These are phyloP conservation scores for Drosophila serrata DNA, from an alignment of 1,140 invertebrate species.

Conservation along the genomic window DNA sequence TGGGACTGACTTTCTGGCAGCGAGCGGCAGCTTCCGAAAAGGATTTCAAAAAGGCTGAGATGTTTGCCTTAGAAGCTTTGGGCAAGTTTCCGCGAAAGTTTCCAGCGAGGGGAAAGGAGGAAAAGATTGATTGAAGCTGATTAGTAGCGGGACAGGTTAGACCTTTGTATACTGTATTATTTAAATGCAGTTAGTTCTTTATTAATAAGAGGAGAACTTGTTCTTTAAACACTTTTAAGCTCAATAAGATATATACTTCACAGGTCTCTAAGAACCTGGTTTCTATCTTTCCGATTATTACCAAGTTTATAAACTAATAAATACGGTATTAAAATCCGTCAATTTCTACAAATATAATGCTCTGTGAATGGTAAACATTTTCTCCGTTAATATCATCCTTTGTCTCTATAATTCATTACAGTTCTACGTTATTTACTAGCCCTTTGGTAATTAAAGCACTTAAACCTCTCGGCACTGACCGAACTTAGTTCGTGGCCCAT, in stretches of 20 bases:
- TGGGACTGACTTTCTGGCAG: conserved; percentile 27
- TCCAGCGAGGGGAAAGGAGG: conserved; percentile 2
- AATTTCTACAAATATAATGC: not conserved
- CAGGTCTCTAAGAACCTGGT: too few species aligned
- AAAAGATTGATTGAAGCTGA: conserved; percentile 18
- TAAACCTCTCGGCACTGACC: conserved; percentile 4
- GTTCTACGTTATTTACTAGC: not conserved
- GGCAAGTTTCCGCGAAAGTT: not conserved
- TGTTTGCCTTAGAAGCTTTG: conserved; percentile 12
- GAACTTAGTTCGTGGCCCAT: conserved; percentile 2
- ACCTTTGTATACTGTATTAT: not conserved
- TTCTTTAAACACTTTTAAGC: not conserved
- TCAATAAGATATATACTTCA: too few species aligned
- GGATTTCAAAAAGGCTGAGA: conserved; percentile 5
- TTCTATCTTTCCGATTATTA: too few species aligned
- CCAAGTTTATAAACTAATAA: too few species aligned
- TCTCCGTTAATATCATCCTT: not conserved
- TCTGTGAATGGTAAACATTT: too few species aligned
- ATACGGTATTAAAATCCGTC: not conserved
- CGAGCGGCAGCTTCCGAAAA: conserved; percentile 11
- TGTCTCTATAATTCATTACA: not conserved
- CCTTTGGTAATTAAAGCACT: conserved; percentile 12
- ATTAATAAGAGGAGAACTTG: not conserved
- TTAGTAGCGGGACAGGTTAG: not conserved
- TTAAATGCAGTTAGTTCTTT: not conserved